Evolutionary conservation across 2,797 vertebrate genomes (phyloP), one percentile per base, ranked within the genome.

Genomic region (Cossypha niveicapilla): DNA sequence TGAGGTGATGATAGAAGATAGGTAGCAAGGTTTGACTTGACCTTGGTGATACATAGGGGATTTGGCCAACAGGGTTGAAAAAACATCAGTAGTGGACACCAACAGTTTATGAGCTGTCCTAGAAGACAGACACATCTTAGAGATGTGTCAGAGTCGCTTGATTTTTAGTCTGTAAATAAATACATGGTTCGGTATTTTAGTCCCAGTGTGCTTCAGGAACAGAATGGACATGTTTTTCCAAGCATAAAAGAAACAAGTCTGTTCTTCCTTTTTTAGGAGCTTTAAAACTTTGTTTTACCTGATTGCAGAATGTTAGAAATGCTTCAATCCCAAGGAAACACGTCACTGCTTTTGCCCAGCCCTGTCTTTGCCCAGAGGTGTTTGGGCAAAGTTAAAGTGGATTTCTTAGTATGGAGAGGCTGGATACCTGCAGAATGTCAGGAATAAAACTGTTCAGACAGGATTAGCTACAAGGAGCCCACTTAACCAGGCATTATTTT

Each of bases 1-100:
- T 12, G 34, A 27, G 9, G 11, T 45, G 72, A 11, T 28, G 25
- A 1, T 24, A 5, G 63, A 21, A 35, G 24, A 11, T 8, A 10
- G 10, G 4, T 18, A 11, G 7, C 10, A 60, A 5, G 11, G 1
- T 47, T 79, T 72, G 66, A 8, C 14, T 37, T 56, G 9, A 18
- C 6, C 1, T 9, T 56, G 2, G 4, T 24, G 2, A 5, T 14
- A 2, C 1, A 0, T 0, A 2, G 10, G 10, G 5, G 6, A 0
- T 8, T 79, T 58, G 30, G 19, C 10, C 3, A 11, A 0, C 3
- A 6, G 39, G 14, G 13, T 17, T 39, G 16, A 17, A 16, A 54
- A 51, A 4, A 2, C 0, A 0, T 10, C 8, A 17, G 3, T 13
- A 1, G 0, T 58, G 65, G 32, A 8, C 25, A 37, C 16, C 14